A percentile compares a stretch with the other conserved stretches of the same genome.
Conservation (phyloP, 2,113 vertebrate genomes). For the Hippocampus mohnikei region DNA sequence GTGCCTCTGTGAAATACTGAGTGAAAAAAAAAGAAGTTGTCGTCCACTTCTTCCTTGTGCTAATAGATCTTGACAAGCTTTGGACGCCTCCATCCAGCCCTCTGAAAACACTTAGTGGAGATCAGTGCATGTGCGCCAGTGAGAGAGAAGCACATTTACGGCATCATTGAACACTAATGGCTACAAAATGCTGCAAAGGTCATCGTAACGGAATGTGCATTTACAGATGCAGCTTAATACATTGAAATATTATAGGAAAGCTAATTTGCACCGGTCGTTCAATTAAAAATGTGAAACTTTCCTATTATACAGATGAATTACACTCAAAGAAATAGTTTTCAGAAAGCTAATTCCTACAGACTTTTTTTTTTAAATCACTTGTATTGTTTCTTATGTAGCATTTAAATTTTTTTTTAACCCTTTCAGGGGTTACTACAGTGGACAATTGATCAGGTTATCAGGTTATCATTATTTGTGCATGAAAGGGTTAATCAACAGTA, state of each 20-base stretch:
- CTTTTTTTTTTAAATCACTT: too few species aligned
- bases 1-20: not conserved
- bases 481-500: too few species aligned
- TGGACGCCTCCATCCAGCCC: not conserved
- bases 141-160: not conserved
- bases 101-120: conserved; percentile 4
- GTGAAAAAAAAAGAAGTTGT: conserved; percentile 6
- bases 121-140: not conserved
- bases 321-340: too few species aligned
- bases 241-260: not conserved
- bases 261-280: not conserved
- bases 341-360: too few species aligned
- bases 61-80: conserved; percentile 6
- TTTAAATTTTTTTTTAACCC: too few species aligned
- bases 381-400: too few species aligned
- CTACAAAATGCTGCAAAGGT: not conserved
- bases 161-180: conserved; percentile 1
- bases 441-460: too few species aligned
- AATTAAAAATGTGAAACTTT: not conserved
- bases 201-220: not conserved
- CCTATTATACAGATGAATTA: too few species aligned
- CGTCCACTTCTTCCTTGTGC: not conserved
- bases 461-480: too few species aligned
- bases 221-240: not conserved
- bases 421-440: too few species aligned